Conservation (phyloP, 2,888 invertebrate species). For the Diarsia brunnea region DNA sequence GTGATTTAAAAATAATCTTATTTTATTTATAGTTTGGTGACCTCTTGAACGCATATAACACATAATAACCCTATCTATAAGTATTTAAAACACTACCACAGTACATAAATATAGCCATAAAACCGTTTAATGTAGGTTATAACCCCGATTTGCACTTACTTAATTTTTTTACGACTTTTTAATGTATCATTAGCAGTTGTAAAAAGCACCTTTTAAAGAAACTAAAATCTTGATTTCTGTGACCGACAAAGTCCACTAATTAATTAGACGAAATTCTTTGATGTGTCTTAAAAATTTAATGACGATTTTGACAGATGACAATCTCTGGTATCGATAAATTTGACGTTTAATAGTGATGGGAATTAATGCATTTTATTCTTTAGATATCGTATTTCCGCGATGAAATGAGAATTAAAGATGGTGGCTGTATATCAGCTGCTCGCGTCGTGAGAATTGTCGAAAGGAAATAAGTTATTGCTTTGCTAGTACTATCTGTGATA, state of each 20-base stretch:
- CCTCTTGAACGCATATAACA: slow-evolving; percentile 29
- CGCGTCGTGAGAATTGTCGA: slow-evolving; percentile 53
- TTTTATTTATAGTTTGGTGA: slow-evolving; percentile 30
- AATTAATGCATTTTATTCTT: slow-evolving; percentile 47
- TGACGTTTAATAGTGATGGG: slow-evolving; percentile 20
- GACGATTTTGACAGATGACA: slow-evolving; percentile 42
- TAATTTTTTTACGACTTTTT: slow-evolving; percentile 61
- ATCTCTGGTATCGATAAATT: slow-evolving; percentile 38
- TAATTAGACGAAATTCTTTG: slow-evolving; percentile 53
- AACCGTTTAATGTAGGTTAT: slow-evolving; percentile 34
- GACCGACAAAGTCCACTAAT: slow-evolving; percentile 49
- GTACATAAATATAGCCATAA: slow-evolving; percentile 50
- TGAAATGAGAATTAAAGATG: slow-evolving; percentile 24
- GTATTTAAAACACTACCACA: slow-evolving; percentile 29
- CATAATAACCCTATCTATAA: slow-evolving; percentile 36
- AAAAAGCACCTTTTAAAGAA: slow-evolving; percentile 51
- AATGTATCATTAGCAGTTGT: slow-evolving; percentile 54
- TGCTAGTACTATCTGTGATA: slow-evolving; percentile 32
- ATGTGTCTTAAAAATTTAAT: slow-evolving; percentile 28
- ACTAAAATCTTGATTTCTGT: slow-evolving; percentile 33
- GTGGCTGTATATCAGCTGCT: slow-evolving; percentile 24
- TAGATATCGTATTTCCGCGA: slow-evolving; percentile 47
- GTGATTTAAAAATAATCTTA: slow-evolving; percentile 16
- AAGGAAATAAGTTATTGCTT: slow-evolving; percentile 54
- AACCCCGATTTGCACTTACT: slow-evolving; percentile 61